These are phyloP conservation scores for Plagiodera versicolora DNA, from an alignment of 2,888 invertebrate species.

Conservation along the genomic window DNA sequence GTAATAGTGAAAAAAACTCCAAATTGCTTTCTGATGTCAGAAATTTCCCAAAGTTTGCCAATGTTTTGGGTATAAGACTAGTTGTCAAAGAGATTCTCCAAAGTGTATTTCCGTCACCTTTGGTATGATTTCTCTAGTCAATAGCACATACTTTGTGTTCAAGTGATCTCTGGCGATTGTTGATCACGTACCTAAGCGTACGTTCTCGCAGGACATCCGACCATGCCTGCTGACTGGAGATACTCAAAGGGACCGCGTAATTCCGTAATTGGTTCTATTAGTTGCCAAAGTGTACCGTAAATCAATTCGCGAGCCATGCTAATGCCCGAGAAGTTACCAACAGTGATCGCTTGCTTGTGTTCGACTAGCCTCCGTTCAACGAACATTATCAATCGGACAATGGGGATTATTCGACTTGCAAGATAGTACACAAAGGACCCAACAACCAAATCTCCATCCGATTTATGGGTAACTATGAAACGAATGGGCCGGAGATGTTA, in stretches of 20 bases:
- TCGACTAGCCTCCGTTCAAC: not conserved
- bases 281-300: constrained; percentile 25
- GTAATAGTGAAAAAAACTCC: no score
- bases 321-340: constrained; percentile 23
- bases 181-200: no score
- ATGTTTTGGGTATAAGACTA: no score
- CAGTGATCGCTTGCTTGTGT: constrained; percentile 18
- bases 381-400: not conserved
- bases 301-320: constrained; percentile 21
- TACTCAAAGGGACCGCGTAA: constrained; percentile 21
- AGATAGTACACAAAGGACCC: no score
- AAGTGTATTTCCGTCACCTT: no score
- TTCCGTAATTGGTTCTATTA: constrained; percentile 22
- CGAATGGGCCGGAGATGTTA: no score
- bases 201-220: not conserved
- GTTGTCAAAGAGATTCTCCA: no score
- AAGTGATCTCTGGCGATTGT: no score
- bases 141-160: no score
- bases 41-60: no score
- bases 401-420: not conserved
- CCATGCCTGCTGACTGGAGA: constrained; percentile 10
- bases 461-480: not conserved
- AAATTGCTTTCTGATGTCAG: no score
- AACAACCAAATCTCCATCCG: not conserved
- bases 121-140: no score